Conservation (phyloP, 2,797 vertebrate species). For the Spondyliosoma cantharus region DNA sequence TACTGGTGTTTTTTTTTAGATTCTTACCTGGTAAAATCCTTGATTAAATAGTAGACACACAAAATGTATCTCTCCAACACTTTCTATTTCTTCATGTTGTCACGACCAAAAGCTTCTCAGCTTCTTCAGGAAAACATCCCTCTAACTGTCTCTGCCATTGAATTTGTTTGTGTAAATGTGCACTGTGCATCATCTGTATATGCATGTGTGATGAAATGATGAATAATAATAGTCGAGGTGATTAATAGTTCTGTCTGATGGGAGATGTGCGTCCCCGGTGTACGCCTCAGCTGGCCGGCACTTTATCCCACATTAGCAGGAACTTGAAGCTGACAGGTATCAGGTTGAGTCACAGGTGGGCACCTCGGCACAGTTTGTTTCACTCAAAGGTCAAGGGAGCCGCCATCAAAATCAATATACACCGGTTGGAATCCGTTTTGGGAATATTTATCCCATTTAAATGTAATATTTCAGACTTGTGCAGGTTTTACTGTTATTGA, state of each 20-base stretch:
- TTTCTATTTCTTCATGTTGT: background rate
- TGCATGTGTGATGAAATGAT: constrained; percentile 50
- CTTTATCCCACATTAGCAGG: constrained; percentile 60
- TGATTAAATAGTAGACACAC: background rate
- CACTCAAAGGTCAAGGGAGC: constrained; percentile 45
- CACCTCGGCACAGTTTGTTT: constrained; percentile 52
- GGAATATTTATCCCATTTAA: constrained; percentile 13
- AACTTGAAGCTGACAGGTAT: constrained; percentile 64
- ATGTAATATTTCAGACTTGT: constrained; percentile 1
- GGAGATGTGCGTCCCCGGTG: constrained; percentile 18
- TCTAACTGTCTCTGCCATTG: constrained; percentile 19
- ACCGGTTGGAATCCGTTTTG: constrained; percentile 20
- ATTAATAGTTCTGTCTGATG: constrained; percentile 38
- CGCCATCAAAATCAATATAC: constrained; percentile 21
- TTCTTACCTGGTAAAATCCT: background rate
- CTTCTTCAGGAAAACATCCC: constrained; percentile 49
- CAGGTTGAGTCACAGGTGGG: constrained; percentile 56
- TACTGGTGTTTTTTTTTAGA: background rate
- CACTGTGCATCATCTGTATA: constrained; percentile 20
- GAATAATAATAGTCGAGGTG: constrained; percentile 53
- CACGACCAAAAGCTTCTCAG: constrained; percentile 5
- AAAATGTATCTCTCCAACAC: background rate
- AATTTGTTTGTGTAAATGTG: constrained; percentile 44
- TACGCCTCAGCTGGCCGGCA: constrained; percentile 62
- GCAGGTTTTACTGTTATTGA: background rate